phyloP scores from a whole-genome alignment of 2,888 invertebrate genomes.

The Cybosia mesomella region DNA sequence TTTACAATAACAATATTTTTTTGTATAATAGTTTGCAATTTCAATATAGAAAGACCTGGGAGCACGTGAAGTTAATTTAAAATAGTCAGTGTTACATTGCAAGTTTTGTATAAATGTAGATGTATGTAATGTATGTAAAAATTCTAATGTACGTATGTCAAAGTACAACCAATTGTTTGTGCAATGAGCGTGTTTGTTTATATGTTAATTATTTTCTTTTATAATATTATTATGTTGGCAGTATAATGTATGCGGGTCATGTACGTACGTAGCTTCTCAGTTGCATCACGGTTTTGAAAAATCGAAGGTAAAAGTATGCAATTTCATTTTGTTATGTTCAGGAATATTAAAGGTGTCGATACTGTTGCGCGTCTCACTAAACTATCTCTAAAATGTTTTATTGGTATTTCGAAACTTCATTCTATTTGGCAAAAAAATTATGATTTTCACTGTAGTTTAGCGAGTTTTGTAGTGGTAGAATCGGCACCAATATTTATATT shows the following conservation, averaged over 20 bases:
- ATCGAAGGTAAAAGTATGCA: background rate
- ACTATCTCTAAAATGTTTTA: too few species aligned
- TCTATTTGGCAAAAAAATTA: background rate
- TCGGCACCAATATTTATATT: background rate
- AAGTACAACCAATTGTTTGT: constrained; percentile 54
- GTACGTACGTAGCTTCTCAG: constrained; percentile 30
- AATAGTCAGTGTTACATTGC: constrained; percentile 36
- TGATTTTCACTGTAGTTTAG: background rate
- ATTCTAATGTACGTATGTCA: constrained; percentile 53
- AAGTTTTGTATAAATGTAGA: constrained; percentile 45
- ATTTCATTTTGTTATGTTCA: background rate
- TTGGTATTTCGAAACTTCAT: too few species aligned
- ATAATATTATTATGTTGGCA: constrained; percentile 41
- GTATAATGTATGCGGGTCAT: constrained; percentile 42
- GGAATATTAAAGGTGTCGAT: background rate
- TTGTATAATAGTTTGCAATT: background rate
- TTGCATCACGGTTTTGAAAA: background rate
- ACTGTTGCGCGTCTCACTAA: background rate
- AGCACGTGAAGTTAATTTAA: background rate
- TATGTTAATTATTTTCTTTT: constrained; percentile 33
- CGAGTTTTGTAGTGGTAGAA: background rate
- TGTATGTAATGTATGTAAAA: constrained; percentile 49
- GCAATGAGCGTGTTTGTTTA: constrained; percentile 41
- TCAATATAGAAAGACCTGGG: background rate
- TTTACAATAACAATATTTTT: background rate